Evolutionary conservation across 2,797 vertebrate species (phyloP).

Genomic region (Odontamblyopus lacepedii): DNA sequence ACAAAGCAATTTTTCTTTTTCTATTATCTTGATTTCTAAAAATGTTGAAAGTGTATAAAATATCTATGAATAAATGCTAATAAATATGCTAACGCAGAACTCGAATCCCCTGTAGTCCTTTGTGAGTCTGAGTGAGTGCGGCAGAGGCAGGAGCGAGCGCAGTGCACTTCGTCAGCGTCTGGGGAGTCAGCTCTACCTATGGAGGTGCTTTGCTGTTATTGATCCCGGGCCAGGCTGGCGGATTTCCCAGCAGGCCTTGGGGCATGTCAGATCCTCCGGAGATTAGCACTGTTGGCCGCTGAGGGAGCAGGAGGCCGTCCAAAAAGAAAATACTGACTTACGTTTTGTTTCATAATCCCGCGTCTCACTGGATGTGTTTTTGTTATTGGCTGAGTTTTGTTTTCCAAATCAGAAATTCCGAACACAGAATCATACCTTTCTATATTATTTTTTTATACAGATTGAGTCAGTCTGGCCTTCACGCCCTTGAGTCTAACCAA

Average conservation of each 20-base stretch:
- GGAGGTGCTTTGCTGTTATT: conserved; percentile 1
- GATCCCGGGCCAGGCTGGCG: conserved; percentile 18
- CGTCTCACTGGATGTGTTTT: background rate
- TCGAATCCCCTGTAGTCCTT: no score
- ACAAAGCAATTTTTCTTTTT: no score
- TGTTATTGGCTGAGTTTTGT: no score
- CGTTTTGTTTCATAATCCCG: background rate
- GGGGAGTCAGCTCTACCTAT: conserved; percentile 4
- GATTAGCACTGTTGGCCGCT: background rate
- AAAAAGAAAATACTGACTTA: background rate
- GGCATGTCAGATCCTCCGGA: conserved; percentile 2
- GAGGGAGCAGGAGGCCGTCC: conserved; percentile 1
- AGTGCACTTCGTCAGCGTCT: background rate
- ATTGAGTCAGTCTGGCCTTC: no score
- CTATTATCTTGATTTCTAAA: no score
- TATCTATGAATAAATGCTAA: background rate
- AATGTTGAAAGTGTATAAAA: background rate
- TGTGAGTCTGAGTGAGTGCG: background rate
- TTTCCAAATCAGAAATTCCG: no score
- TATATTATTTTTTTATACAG: no score
- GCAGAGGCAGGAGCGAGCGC: background rate
- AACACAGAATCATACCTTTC: no score
- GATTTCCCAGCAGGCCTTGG: conserved; percentile 12
- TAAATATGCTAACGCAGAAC: background rate
- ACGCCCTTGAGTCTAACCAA: no score